Evolutionary conservation across 2,888 invertebrate genomes (phyloP), one percentile per base, ranked within the genome.

Genomic region (Eurois occulta): DNA sequence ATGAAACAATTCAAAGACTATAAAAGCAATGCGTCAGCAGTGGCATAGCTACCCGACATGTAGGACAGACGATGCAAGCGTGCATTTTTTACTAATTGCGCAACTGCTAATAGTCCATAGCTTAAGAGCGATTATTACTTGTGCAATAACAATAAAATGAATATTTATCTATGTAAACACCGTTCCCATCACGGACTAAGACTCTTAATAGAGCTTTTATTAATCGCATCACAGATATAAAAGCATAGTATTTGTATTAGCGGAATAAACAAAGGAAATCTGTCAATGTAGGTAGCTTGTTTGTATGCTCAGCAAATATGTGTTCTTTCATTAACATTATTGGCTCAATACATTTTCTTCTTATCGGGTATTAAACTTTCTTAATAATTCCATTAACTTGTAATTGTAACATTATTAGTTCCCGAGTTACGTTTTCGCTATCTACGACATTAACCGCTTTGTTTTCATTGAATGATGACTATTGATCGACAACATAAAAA

Each of bases 81-180:
- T 81, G 86, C 85, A 86, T 72, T 86, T 85, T 83, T 76, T 74
- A 64, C 58, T 55, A 70, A 74, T 86, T 86, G 58, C 69, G 18
- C 66, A 86, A 86, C 64, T 72, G 48, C n/a, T 71, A 75, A 76
- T 72, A 80, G 74, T 65, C 73, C 35, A 73, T 64, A 66, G 41
- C 67, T 70, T 73, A 72, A 77, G 65, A 81, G 58, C 77, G 60
- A 83, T 85, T 77, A 72, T 60, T 35, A 75, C 75, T 80, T 85
- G 77, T 73, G 75, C 78, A 85, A 83, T 80, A 74, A 52, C 48
- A 77, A 74, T 80, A 35, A 68, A 79, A 72, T 52, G 0, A 74
- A 76, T 78, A 72, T 46, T 74, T 46, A 74, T 65, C 48, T 43
- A 21, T 0, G 10, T 43, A 75, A 71, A 66, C 62, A 70, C 32